Evolutionary conservation across 2,113 vertebrate species (phyloP).

Genomic region (Myiopsitta monachus): DNA sequence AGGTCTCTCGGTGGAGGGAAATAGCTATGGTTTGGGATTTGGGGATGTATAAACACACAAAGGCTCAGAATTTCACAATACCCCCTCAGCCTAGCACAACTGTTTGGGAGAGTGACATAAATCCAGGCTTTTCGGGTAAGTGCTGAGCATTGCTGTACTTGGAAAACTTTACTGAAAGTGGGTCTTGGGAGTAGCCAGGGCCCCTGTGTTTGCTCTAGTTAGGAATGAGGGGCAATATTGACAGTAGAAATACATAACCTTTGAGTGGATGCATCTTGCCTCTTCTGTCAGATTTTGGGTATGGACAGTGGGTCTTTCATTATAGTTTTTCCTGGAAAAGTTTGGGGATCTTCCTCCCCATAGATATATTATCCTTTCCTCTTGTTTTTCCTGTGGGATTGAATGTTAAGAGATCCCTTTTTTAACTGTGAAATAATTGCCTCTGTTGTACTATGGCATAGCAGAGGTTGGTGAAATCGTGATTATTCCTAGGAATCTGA

Average conservation of each 20-base stretch:
- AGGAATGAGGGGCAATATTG: neutral
- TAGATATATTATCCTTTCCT: neutral
- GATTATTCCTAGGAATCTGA: neutral
- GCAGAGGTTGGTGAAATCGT: neutral
- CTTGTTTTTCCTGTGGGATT: neutral
- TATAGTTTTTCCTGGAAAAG: neutral
- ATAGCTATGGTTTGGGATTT: neutral
- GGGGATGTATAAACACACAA: neutral
- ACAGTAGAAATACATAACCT: neutral
- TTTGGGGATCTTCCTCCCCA: neutral
- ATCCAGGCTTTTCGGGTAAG: neutral
- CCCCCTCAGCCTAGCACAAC: neutral
- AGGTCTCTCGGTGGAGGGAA: neutral
- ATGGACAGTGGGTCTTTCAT: neutral
- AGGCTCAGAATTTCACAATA: neutral
- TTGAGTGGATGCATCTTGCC: neutral
- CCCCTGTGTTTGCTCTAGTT: neutral
- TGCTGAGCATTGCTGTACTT: neutral
- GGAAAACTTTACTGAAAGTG: neutral
- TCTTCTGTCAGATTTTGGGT: neutral
- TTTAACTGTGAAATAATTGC: neutral
- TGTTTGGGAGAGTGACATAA: neutral
- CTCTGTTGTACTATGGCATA: neutral
- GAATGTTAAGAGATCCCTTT: neutral
- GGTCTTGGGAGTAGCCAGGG: neutral